Conservation (phyloP, 2,888 invertebrate species). For the Willowsia nigromaculata region DNA sequence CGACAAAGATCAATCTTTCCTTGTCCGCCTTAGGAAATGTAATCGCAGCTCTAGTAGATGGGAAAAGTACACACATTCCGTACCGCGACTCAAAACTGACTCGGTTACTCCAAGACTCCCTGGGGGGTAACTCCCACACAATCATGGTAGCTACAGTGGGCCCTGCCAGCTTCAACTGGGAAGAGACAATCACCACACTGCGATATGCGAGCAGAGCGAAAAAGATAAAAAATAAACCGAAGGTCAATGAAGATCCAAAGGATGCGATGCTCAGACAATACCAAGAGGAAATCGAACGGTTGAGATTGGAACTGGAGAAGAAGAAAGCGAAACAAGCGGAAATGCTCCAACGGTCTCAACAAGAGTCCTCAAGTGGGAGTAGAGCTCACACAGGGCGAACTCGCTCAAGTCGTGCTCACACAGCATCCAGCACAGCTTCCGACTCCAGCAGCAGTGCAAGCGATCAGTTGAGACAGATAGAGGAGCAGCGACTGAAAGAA, state of each 20-base stretch:
- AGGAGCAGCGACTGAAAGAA: conserved; percentile 76
- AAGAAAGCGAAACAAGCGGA: conserved; percentile 64
- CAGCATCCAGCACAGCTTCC: conserved; percentile 62
- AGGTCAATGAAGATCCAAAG: conserved; percentile 99
- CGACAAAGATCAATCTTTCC: no score
- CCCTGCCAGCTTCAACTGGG: conserved; percentile 98
- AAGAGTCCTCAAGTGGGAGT: conserved; percentile 48
- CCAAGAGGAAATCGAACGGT: conserved; percentile 94
- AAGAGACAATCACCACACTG: conserved; percentile 97
- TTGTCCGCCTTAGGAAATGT: conserved; percentile 99
- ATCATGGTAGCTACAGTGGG: conserved; percentile 99
- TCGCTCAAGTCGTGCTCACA: conserved; percentile 56
- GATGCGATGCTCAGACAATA: conserved; percentile 97
- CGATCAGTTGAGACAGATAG: conserved; percentile 71
- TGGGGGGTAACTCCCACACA: conserved; percentile 99
- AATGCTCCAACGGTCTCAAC: conserved; percentile 65
- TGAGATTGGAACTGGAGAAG: conserved; percentile 80
- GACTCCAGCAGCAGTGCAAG: conserved; percentile 69
- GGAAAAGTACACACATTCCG: conserved; percentile 94
- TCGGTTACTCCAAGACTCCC: conserved; percentile 95
- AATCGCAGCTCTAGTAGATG: conserved; percentile 96
- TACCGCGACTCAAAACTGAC: conserved; percentile 99
- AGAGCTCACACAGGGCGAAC: conserved; percentile 48
- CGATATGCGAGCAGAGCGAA: conserved; percentile 98
- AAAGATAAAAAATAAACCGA: conserved; percentile 98